A percentile compares a stretch with the other conserved stretches of the same genome.
phyloP scores from a whole-genome alignment of 2,888 invertebrate genomes.

The Cephus spinipes region DNA sequence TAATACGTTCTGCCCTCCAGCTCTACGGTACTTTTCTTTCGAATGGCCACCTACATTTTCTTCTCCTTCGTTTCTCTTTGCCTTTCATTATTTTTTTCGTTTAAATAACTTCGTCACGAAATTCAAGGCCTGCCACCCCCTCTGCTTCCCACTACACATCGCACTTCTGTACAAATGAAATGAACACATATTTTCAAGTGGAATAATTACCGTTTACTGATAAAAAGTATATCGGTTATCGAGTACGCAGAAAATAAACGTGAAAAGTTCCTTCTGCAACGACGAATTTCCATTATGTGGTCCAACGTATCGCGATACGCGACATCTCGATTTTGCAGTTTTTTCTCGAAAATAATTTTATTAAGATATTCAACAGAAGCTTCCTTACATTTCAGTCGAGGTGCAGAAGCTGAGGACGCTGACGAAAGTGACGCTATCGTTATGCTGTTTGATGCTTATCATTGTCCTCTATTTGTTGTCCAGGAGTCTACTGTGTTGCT shows the following conservation, averaged over 20 bases:
- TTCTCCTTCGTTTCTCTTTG: not conserved
- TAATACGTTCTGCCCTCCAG: not conserved
- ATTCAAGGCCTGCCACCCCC: not conserved
- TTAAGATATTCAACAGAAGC: not conserved
- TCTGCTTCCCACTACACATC: not conserved
- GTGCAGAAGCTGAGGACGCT: conserved; percentile 37
- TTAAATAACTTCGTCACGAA: not conserved
- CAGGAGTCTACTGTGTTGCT: conserved; percentile 16
- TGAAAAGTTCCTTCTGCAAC: no score
- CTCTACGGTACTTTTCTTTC: not conserved
- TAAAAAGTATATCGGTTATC: not conserved
- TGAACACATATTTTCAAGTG: conserved; percentile 15
- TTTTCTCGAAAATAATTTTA: no score
- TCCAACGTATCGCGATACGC: no score
- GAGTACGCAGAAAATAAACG: not conserved
- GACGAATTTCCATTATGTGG: no score
- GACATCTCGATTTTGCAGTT: no score
- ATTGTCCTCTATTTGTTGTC: conserved; percentile 38
- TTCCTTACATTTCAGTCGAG: conserved; percentile 38
- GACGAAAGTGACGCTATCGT: conserved; percentile 36
- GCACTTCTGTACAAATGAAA: not conserved
- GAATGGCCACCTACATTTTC: not conserved
- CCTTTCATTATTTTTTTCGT: not conserved
- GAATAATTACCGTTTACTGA: not conserved
- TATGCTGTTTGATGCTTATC: conserved; percentile 37